Percentiles rank a stretch among this genome's conserved stretches.
phyloP scores from a whole-genome alignment of 1,140 invertebrate genomes.

The Heliconius melpomene region DNA sequence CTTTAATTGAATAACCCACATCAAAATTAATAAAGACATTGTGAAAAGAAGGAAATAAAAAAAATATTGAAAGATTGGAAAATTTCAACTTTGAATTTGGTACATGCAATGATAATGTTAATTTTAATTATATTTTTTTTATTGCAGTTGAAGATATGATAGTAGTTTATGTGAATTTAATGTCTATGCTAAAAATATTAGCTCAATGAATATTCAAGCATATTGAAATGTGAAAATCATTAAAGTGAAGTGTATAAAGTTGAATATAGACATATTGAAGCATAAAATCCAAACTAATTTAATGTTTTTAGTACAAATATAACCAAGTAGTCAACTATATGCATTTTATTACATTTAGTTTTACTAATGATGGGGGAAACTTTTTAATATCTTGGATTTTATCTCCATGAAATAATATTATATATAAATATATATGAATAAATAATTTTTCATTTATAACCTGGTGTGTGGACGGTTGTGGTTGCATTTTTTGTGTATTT shows the following conservation, averaged over 20 bases:
- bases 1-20: no score
- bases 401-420: background rate
- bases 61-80: no score
- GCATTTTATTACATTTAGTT: background rate
- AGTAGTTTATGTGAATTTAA: background rate
- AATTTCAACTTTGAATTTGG: no score
- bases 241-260: background rate
- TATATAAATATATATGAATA: conserved; percentile 20
- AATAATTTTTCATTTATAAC: conserved; percentile 53
- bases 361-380: background rate
- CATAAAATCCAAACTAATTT: background rate
- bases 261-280: background rate
- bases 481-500: conserved; percentile 75
- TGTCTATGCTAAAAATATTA: background rate
- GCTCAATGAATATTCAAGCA: conserved; percentile 18
- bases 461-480: conserved; percentile 75
- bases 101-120: no score
- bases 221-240: background rate
- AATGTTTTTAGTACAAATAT: background rate
- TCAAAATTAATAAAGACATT: no score
- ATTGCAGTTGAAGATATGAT: background rate
- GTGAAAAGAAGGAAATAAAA: no score
- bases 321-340: no score
- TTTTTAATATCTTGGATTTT: conserved; percentile 1
- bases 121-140: no score